Conservation (phyloP, 2,113 vertebrate species). For the Sakesphorus luctuosus region DNA sequence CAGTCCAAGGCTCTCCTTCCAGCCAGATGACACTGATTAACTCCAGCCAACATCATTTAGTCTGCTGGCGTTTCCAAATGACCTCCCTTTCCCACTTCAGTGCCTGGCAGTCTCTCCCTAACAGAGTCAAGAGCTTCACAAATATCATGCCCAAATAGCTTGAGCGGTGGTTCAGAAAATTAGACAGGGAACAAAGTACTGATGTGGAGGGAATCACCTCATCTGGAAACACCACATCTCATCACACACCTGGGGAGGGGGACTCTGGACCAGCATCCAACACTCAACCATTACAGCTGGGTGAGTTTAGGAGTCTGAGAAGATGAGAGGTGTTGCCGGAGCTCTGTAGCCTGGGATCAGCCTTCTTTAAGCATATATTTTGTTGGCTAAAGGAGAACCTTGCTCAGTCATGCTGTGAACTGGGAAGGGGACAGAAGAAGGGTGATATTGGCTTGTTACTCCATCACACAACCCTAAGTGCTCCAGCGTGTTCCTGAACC, state of each 20-base stretch:
- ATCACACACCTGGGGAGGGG: neutral
- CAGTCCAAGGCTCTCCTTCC: neutral
- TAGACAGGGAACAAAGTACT: fast-evolving
- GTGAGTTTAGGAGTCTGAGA: neutral
- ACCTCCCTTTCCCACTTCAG: neutral
- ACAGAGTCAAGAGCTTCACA: neutral
- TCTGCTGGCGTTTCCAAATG: neutral
- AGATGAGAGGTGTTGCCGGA: neutral
- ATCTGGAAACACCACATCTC: neutral
- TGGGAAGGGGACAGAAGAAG: neutral
- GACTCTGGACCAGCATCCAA: neutral
- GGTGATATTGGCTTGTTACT: neutral
- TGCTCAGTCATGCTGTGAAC: neutral
- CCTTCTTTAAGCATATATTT: neutral
- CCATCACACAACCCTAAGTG: neutral
- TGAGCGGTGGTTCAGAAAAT: neutral
- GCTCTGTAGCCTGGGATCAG: neutral
- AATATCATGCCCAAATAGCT: neutral
- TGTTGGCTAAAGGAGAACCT: neutral
- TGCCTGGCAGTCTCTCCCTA: neutral
- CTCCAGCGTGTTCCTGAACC: neutral
- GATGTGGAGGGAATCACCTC: neutral
- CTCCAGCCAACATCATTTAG: neutral
- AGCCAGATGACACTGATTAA: neutral
- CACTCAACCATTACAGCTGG: neutral